phyloP scores from a whole-genome alignment of 2,888 invertebrate genomes.

The Allacma fusca region DNA sequence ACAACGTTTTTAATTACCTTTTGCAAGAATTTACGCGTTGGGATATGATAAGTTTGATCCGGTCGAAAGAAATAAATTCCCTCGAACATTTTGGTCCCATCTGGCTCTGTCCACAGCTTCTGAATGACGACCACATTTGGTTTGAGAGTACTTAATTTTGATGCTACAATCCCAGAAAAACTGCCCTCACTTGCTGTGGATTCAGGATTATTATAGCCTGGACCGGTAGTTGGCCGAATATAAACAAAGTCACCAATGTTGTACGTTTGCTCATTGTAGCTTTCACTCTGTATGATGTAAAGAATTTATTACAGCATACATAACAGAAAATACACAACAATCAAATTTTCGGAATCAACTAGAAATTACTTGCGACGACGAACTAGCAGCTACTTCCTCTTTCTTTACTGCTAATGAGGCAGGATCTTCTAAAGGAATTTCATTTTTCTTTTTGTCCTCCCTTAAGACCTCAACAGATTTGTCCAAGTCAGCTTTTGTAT shows the following conservation, averaged over 20 bases:
- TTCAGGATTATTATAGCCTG: slow-evolving; percentile 20
- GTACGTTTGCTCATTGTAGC: slow-evolving; percentile 79
- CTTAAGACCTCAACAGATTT: slow-evolving; percentile 78
- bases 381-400: slow-evolving; percentile 54
- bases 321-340: no score
- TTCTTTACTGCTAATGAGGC: slow-evolving; percentile 54
- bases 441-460: slow-evolving; percentile 78
- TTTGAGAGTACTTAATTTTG: slow-evolving; percentile 68
- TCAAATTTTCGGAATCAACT: slow-evolving; percentile 1
- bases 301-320: no score
- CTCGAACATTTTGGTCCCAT: slow-evolving; percentile 85
- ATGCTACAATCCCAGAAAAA: slow-evolving; percentile 62
- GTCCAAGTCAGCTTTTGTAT: slow-evolving; percentile 78
- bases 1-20: slow-evolving; percentile 66
- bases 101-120: slow-evolving; percentile 84
- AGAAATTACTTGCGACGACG: slow-evolving; percentile 53
- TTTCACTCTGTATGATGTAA: slow-evolving; percentile 65
- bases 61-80: slow-evolving; percentile 93
- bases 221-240: slow-evolving; percentile 66
- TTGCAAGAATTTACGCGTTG: slow-evolving; percentile 92
- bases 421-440: slow-evolving; percentile 79
- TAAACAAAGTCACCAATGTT: slow-evolving; percentile 92
- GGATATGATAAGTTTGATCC: slow-evolving; percentile 94
- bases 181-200: slow-evolving; percentile 30
- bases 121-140: slow-evolving; percentile 86